Evolutionary conservation across 2,113 vertebrate species (phyloP), one percentile per base, ranked within the genome.

Genomic region (Girardinichthys multiradiatus): DNA sequence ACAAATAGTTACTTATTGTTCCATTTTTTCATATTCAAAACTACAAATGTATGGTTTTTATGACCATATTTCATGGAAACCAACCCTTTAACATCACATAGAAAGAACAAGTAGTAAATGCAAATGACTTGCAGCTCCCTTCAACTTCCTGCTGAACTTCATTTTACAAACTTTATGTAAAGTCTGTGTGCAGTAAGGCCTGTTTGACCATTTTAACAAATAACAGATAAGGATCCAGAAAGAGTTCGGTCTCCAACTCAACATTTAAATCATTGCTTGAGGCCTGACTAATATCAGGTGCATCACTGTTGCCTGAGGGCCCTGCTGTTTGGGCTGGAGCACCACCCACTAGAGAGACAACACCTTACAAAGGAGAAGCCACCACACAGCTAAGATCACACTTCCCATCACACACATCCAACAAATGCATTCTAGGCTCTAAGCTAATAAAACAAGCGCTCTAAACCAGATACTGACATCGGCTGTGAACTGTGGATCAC

Each of bases 211-310:
- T 37, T 88, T 69, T 59, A 39, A 76, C 57, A 61, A 71, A 79
- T 60, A 26, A 59, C 1, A 57, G 15, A 74, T 48, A 70, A 1
- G 19, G 27, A 67, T 29, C 12, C 3, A 58, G 9, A 76, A 51
- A 26, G 29, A 54, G 19, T 8, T n/a, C 31, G 14, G 57, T 37
- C 74, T 73, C 82, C 45, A 69, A 66, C 76, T 45, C 64, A 37
- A 42, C 75, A 91, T 90, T 89, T 89, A 93, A 93, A 94, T 91
- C 78, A 95, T 97, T 92, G 96, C 97, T 98, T 78, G 92, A 92
- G 98, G 97, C 97, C 89, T 94, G 94, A 95, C 93, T 96, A 96
- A 97, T 97, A 97, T 96, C 95, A 97, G 95, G 95, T 95, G 93
- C 95, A 98, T 97, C 95, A 93, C 92, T 95, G 96, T 93, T 96